A percentile compares a stretch with the other conserved stretches of the same genome.
These are phyloP conservation scores for Dicrostonyx torquatus DNA, from an alignment of 2,797 vertebrate genomes.

Conservation along the genomic window DNA sequence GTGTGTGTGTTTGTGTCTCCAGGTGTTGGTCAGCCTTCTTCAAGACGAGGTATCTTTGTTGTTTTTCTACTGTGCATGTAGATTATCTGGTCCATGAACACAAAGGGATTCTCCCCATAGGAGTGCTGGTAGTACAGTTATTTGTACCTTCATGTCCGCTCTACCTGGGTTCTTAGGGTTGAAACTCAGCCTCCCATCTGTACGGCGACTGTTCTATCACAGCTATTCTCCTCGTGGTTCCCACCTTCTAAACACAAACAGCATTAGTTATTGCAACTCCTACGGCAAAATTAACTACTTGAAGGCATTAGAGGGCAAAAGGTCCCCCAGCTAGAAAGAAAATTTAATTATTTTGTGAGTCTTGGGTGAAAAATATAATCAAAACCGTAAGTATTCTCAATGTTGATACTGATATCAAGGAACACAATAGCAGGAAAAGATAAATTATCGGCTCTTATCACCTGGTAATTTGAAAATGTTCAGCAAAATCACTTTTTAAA, in stretches of 20 bases:
- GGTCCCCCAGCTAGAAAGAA: neutral
- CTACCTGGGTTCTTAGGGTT: neutral
- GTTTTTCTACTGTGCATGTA: neutral
- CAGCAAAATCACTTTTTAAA: neutral
- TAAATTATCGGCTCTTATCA: neutral
- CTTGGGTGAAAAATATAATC: neutral
- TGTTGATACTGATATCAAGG: neutral
- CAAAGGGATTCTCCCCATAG: neutral
- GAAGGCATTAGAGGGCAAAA: neutral
- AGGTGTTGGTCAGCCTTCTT: neutral
- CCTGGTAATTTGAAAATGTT: conserved; percentile 31
- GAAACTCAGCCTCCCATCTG: neutral
- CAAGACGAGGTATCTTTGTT: neutral
- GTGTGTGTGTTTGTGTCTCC: neutral
- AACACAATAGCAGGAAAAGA: neutral
- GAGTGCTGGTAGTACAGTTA: no score
- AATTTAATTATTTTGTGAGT: neutral
- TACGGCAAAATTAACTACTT: neutral
- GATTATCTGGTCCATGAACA: no score
- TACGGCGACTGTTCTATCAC: neutral
- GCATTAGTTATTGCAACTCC: neutral
- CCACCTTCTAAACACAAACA: neutral
- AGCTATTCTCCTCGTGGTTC: neutral
- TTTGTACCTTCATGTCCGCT: neutral
- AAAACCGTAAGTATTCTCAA: neutral